These are phyloP conservation scores for Dryobates pubescens DNA, from an alignment of 2,797 vertebrate species.

Conservation along the genomic window DNA sequence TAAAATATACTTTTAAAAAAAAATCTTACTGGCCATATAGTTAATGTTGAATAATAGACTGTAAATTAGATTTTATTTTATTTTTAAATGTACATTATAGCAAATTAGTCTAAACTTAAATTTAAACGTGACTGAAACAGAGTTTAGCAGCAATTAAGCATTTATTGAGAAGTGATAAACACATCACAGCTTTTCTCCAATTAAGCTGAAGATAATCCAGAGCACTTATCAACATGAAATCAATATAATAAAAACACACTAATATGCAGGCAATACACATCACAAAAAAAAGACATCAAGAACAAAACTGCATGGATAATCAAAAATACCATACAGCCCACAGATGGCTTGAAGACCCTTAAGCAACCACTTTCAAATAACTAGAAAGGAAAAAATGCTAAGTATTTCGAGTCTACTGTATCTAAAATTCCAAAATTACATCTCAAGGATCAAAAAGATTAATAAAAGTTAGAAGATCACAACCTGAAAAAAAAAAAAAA, in stretches of 20 bases:
- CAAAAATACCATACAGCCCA: background rate
- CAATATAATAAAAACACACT: background rate
- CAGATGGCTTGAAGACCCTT: background rate
- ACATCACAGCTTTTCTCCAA: slow-evolving; percentile 20
- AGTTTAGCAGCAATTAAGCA: slow-evolving; percentile 44
- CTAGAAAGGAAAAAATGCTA: background rate
- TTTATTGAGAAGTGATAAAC: slow-evolving; percentile 37
- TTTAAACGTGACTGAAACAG: slow-evolving; percentile 17
- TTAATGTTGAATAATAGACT: background rate
- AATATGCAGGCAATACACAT: background rate
- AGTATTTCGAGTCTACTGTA: background rate
- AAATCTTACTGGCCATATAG: slow-evolving; percentile 12
- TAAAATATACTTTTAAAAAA: slow-evolving; percentile 67
- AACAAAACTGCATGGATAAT: background rate
- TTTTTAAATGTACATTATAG: background rate
- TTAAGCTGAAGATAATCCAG: slow-evolving; percentile 7
- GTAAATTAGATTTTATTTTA: background rate
- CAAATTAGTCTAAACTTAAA: background rate
- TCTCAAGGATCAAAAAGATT: background rate
- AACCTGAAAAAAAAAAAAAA: background rate
- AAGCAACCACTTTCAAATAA: background rate
- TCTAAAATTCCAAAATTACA: background rate
- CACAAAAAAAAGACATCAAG: background rate
- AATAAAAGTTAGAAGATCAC: background rate
- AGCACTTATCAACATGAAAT: background rate